These are phyloP conservation scores for Chesias legatella DNA, from an alignment of 2,888 invertebrate species.

Conservation along the genomic window DNA sequence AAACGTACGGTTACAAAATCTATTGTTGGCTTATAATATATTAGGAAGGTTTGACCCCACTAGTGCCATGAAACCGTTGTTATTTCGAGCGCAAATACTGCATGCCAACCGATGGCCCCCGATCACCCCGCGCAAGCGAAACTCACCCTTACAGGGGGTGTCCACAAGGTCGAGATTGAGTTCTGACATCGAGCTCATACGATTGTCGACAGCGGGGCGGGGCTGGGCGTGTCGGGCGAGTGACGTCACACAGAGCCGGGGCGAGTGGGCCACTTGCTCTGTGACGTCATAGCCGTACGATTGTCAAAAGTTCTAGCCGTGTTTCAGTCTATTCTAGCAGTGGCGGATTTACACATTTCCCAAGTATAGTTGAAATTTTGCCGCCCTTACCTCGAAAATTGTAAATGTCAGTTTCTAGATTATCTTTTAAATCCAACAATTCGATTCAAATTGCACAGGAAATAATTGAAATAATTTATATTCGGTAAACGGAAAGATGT, in stretches of 20 bases:
- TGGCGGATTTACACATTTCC: too few relatives aligned
- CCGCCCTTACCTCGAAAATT: too few relatives aligned
- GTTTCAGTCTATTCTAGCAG: too few relatives aligned
- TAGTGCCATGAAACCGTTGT: constrained; percentile 25
- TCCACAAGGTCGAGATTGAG: constrained; percentile 9
- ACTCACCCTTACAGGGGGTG: constrained; percentile 4
- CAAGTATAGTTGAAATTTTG: too few relatives aligned
- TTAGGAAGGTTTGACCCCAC: constrained; percentile 25
- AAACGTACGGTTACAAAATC: constrained; percentile 15
- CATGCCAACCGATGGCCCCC: constrained; percentile 9
- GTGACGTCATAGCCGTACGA: constrained; percentile 17
- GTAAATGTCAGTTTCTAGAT: too few relatives aligned
- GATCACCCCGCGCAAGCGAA: not conserved
- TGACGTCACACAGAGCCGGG: constrained; percentile 40
- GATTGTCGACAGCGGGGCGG: constrained; percentile 56
- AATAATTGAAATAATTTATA: too few relatives aligned
- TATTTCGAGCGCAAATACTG: constrained; percentile 28
- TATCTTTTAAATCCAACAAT: too few relatives aligned
- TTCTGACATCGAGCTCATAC: constrained; percentile 10
- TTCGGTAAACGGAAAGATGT: too few relatives aligned
- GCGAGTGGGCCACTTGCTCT: constrained; percentile 23
- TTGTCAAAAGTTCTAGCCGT: not conserved
- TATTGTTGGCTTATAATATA: constrained; percentile 17
- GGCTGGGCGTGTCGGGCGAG: constrained; percentile 61
- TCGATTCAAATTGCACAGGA: too few relatives aligned